phyloP scores from a whole-genome alignment of 2,888 invertebrate genomes.

The Eretmocerus hayati region DNA sequence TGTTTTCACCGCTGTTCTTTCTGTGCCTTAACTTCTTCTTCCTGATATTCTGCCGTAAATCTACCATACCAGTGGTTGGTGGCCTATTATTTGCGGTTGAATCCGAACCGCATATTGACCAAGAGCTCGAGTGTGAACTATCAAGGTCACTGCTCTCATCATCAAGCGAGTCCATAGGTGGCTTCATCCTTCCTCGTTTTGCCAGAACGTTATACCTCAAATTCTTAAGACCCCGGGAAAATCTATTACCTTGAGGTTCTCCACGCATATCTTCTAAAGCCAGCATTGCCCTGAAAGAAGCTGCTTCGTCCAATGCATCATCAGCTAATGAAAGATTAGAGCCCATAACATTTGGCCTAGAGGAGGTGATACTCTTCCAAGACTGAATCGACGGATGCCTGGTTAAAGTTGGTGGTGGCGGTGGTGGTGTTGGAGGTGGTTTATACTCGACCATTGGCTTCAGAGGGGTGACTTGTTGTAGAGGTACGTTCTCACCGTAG shows the following conservation, averaged over 20 bases:
- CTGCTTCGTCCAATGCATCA: conserved; percentile 41
- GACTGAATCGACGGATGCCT: conserved; percentile 22
- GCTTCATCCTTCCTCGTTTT: conserved; percentile 47
- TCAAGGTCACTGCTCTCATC: conserved; percentile 50
- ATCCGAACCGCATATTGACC: conserved; percentile 31
- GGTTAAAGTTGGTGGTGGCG: conserved; percentile 13
- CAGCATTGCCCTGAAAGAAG: conserved; percentile 40
- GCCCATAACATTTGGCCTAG: conserved; percentile 6
- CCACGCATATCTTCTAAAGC: conserved; percentile 58
- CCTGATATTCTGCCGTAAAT: conserved; percentile 25
- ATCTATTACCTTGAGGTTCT: conserved; percentile 47
- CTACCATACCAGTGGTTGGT: conserved; percentile 28
- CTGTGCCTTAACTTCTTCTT: conserved; percentile 32
- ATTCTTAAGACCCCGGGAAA: conserved; percentile 57
- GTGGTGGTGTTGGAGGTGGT: conserved; percentile 7
- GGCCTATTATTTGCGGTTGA: too few species aligned
- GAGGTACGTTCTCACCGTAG: conserved; percentile 23
- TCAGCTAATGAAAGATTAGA: conserved; percentile 34
- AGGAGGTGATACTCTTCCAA: conserved; percentile 11
- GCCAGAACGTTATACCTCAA: conserved; percentile 58
- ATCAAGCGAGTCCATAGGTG: conserved; percentile 48
- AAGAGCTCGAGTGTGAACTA: conserved; percentile 31
- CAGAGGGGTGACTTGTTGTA: conserved; percentile 22
- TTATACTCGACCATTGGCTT: conserved; percentile 27
- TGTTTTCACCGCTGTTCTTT: conserved; percentile 52